Base-by-base conservation (phyloP, 2,888 invertebrate species). In the Euphydryas editha region DNA sequence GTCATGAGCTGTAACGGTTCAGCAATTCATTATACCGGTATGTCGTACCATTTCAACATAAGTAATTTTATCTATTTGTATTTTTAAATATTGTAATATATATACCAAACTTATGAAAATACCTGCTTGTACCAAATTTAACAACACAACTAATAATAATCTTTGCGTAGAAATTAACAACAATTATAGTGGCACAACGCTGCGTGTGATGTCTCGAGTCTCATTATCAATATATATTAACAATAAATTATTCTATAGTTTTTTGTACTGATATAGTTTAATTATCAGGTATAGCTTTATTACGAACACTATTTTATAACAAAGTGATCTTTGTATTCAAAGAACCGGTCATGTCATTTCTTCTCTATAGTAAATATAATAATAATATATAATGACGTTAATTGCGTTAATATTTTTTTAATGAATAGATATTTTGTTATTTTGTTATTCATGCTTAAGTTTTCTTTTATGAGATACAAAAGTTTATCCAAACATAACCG, bases 11-110 rank as follows among this genome's bases (percentile, higher is more conserved):
- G 42, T 42, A 21, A 56, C 59, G 37, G 24, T 55, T 39, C 39
- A 51, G 49, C 51, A 51, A 73, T 46, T 56, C 46, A 56, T 59
- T 59, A 59, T 36, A 51, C n/a, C 51, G 59, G 54, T 37, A 21
- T 42, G 36, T 55, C 20, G 54, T 13, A 30, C 44, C 30, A 55
- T 62, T 20, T 47, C 36, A 36, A 30, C 17, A 59, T 17, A 17
- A 11, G 46, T 47, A 47, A 36, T 24, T 17, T 18, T 36, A 59
- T 24, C 24, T 30, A 24, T n/a, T 15, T 24, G n/a, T 47, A 20
- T 47, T 47, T 11, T 20, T 47, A 20, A 10, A 13, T 47, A 47
- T 11, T 47, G 21, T 11, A 47, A 47, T 20, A 13, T 6, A 13
- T 11, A 20, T 13, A 6, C 47, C 13, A 20, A 11, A 20, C 5